Evolutionary conservation across 2,888 invertebrate species (phyloP).

Genomic region (Anagyrus pseudococci): DNA sequence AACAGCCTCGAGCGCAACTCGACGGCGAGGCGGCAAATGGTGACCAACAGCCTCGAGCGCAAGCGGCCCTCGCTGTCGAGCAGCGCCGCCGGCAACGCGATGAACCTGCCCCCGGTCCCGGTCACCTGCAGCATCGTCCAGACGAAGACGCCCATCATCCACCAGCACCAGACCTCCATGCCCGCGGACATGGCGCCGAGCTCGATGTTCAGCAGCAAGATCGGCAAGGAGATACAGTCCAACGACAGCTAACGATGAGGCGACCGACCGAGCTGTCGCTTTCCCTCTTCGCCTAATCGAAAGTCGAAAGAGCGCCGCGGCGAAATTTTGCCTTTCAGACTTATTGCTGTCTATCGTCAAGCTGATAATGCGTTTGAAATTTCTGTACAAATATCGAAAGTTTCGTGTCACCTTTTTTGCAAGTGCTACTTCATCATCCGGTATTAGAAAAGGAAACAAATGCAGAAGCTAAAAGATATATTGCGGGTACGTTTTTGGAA

Average conservation of each 20-base stretch:
- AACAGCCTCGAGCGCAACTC: constrained; percentile 60
- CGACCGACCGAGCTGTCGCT: constrained; percentile 28
- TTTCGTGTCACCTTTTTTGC: no score
- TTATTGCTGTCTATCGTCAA: no score
- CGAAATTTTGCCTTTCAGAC: no score
- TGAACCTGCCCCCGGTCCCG: constrained; percentile 58
- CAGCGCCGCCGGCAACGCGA: constrained; percentile 48
- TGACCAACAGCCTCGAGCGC: constrained; percentile 58
- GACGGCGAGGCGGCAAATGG: constrained; percentile 54
- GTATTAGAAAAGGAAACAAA: no score
- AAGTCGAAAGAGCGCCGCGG: no score
- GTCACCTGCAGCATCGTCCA: constrained; percentile 57
- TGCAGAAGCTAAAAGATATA: no score
- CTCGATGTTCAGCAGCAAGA: constrained; percentile 47
- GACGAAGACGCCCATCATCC: constrained; percentile 55
- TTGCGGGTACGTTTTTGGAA: no score
- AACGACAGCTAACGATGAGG: constrained; percentile 58
- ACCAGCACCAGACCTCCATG: constrained; percentile 51
- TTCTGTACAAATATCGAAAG: no score
- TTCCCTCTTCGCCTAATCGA: no score
- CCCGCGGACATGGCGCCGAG: constrained; percentile 50
- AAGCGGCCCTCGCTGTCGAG: constrained; percentile 54
- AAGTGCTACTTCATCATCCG: no score
- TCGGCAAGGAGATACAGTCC: constrained; percentile 49
- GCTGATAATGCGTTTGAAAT: no score